These are phyloP conservation scores for Crioceris asparagi DNA, from an alignment of 2,888 invertebrate genomes.

Conservation along the genomic window DNA sequence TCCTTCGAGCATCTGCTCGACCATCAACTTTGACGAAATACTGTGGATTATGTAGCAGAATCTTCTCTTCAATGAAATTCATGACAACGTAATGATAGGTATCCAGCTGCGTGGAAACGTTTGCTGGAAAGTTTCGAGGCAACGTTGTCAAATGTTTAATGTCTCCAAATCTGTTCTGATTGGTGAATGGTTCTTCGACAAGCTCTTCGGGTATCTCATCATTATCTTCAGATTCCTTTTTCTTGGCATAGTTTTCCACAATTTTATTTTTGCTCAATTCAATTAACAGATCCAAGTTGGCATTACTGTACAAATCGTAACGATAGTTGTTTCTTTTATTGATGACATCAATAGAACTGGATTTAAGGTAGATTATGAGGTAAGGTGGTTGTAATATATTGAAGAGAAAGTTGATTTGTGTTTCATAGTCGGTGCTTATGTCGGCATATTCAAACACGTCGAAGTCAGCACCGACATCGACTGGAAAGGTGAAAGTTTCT, in stretches of 20 bases:
- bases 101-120: constrained; percentile 41
- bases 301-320: constrained; percentile 28
- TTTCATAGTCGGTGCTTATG: constrained; percentile 25
- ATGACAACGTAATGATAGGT: constrained; percentile 40
- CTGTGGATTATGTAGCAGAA: constrained; percentile 45
- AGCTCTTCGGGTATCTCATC: constrained; percentile 25
- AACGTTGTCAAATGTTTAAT: constrained; percentile 41
- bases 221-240: constrained; percentile 24
- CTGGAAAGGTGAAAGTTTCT: constrained; percentile 7
- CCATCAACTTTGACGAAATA: constrained; percentile 49
- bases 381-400: constrained; percentile 28
- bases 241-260: constrained; percentile 32
- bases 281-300: constrained; percentile 26
- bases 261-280: constrained; percentile 32
- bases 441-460: constrained; percentile 22
- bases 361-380: constrained; percentile 46
- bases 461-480: constrained; percentile 20
- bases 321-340: constrained; percentile 33
- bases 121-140: constrained; percentile 39
- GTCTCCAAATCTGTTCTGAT: constrained; percentile 18
- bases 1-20: constrained; percentile 38
- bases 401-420: constrained; percentile 33
- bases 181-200: constrained; percentile 20
- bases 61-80: constrained; percentile 41
- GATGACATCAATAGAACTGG: constrained; percentile 44